phyloP scores from a whole-genome alignment of 2,888 invertebrate genomes.

The Ptychoptera contaminata region DNA sequence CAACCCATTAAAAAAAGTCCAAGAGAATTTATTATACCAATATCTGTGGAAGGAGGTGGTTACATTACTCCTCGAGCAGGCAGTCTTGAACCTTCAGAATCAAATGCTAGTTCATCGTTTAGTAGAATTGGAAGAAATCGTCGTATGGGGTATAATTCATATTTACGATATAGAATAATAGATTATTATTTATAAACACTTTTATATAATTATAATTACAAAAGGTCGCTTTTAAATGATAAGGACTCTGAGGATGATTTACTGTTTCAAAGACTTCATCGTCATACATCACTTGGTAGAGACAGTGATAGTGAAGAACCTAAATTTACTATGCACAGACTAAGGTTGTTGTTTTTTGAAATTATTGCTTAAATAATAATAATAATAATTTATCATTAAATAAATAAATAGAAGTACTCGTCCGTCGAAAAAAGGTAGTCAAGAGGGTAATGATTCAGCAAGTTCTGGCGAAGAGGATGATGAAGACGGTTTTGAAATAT shows the following conservation, averaged over 20 bases:
- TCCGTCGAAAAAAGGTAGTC: slow-evolving; percentile 42
- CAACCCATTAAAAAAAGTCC: slow-evolving; percentile 79
- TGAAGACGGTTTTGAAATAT: slow-evolving; percentile 79
- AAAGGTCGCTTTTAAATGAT: slow-evolving; percentile 48
- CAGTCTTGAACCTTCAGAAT: slow-evolving; percentile 59
- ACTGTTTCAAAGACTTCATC: slow-evolving; percentile 39
- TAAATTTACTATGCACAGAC: slow-evolving; percentile 43
- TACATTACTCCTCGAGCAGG: slow-evolving; percentile 47
- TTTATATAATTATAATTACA: slow-evolving; percentile 12
- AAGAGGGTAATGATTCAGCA: slow-evolving; percentile 60
- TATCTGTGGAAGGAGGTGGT: slow-evolving; percentile 80
- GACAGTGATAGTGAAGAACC: slow-evolving; percentile 40
- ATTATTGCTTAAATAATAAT: background rate
- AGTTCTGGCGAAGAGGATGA: slow-evolving; percentile 80
- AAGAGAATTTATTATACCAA: slow-evolving; percentile 84
- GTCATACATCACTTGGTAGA: slow-evolving; percentile 39
- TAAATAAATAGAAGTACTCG: slow-evolving; percentile 41
- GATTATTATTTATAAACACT: background rate
- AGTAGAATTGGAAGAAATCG: slow-evolving; percentile 36
- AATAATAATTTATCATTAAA: background rate
- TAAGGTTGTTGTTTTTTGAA: slow-evolving; percentile 34
- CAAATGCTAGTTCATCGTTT: slow-evolving; percentile 38
- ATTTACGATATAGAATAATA: background rate
- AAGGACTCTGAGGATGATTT: slow-evolving; percentile 52
- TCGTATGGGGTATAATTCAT: slow-evolving; percentile 51